Base-by-base conservation (phyloP, 2,113 vertebrate genomes). In the Aspiorhynchus laticeps region DNA sequence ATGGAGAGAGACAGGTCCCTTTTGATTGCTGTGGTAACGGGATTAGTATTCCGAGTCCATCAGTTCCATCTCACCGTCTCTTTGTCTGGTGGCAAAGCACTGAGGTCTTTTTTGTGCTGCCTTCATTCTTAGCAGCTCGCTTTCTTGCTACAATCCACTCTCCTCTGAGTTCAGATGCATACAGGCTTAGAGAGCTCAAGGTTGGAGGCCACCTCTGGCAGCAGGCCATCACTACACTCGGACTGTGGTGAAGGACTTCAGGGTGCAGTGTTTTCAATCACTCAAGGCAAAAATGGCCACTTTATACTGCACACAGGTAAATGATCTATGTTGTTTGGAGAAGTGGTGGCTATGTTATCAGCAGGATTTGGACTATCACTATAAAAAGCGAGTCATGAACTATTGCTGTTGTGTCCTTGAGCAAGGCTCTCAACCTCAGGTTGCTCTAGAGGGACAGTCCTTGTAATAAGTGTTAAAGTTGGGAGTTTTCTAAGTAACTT, bases 1-100 rank as follows among this genome's bases (percentile, higher is more conserved):
- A 74, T 67, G 51, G 67, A 77, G 78, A 81, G 75, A 75, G 79
- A 46, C 43, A 61, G 33, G 71, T 48, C 59, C 80, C 87, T 78
- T 88, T 88, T 88, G 87, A 91, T 91, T 90, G 87, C 90, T 77
- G 59, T 90, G 90, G 87, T 88, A 90, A 91, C 87, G 4, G 84
- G 85, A 91, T 91, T 91, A 91, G 88, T 91, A 91, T 91, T 91
- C 90, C 0, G 83, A 51, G 78, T 69, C 75, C 83, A 81, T 88
- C 87, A 63, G 86, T 69, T 88, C 88, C 77, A 87, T 88, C 88
- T 89, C 85, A 14, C 86, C 84, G 41, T 88, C 87, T 85, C 88
- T 87, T 87, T 87, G 80, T 85, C 80, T 87, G 84, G 83, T 85
- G 84, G 80, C 87, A 86, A 76, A 87, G 87, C 84, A 90, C 88